Conservation (phyloP, 2,113 vertebrate species). For the cattle (Bos taurus) region DNA sequence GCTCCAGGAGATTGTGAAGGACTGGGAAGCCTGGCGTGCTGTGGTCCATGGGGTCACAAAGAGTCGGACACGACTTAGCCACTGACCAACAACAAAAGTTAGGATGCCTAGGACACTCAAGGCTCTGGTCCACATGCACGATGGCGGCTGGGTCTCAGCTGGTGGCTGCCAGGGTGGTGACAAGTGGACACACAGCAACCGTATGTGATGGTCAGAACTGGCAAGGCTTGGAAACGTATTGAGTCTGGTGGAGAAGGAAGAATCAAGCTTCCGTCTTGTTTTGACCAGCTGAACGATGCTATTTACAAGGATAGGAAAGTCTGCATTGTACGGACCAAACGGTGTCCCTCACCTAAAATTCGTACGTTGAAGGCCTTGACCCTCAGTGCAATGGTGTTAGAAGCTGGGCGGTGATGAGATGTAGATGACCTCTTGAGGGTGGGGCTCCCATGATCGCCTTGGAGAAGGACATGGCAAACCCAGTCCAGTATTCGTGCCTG, state of each 20-base stretch:
- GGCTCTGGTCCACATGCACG: fast-evolving
- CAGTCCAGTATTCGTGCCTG: not conserved
- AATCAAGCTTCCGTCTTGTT: fast-evolving
- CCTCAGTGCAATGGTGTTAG: too few relatives aligned
- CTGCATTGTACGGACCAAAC: fast-evolving
- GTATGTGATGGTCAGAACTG: fast-evolving
- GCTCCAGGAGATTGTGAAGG: not conserved
- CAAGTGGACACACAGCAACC: fast-evolving
- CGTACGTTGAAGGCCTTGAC: fast-evolving
- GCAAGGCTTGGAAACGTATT: not conserved
- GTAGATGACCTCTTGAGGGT: not conserved
- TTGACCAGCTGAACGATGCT: not conserved
- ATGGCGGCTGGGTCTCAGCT: too few relatives aligned
- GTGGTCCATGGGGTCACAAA: not conserved
- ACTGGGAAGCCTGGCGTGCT: not conserved
- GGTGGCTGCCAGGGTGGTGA: fast-evolving
- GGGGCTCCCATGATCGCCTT: too few relatives aligned
- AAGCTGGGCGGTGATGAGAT: not conserved
- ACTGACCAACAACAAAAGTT: fast-evolving
- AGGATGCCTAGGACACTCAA: fast-evolving
- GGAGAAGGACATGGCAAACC: not conserved
- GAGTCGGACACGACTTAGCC: fast-evolving
- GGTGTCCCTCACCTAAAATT: not conserved
- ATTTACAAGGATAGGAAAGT: not conserved
- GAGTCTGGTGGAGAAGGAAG: too few relatives aligned